A percentile compares a stretch with the other conserved stretches of the same genome.
These are phyloP conservation scores for Agriopis marginaria DNA, from an alignment of 2,888 invertebrate genomes.

Conservation along the genomic window DNA sequence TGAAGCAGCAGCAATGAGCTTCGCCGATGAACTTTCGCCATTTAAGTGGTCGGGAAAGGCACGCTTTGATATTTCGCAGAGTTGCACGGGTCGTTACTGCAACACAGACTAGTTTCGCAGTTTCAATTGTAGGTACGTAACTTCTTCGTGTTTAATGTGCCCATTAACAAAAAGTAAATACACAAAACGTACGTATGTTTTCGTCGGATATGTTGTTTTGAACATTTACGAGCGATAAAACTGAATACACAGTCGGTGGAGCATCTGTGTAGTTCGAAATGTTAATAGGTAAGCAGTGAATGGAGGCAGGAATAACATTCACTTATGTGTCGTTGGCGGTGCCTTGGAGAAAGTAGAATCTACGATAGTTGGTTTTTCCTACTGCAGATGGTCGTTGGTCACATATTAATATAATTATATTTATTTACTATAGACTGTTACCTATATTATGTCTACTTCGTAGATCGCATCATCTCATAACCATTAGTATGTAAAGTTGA, in stretches of 20 bases:
- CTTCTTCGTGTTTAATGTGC: constrained; percentile 53
- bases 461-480: too few relatives aligned
- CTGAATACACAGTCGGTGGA: constrained; percentile 20
- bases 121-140: constrained; percentile 51
- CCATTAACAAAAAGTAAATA: constrained; percentile 50
- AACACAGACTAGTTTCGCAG: constrained; percentile 49
- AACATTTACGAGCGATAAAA: constrained; percentile 41
- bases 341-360: constrained; percentile 14
- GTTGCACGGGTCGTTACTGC: constrained; percentile 59
- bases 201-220: constrained; percentile 38
- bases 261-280: constrained; percentile 31
- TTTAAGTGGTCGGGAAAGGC: constrained; percentile 57
- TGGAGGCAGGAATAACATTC: constrained; percentile 21
- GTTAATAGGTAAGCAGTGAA: constrained; percentile 28
- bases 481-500: too few relatives aligned
- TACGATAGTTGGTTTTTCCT: neutral
- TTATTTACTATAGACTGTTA: too few relatives aligned
- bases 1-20: constrained; percentile 50
- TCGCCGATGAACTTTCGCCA: constrained; percentile 63
- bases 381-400: too few relatives aligned
- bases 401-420: too few relatives aligned
- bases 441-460: too few relatives aligned
- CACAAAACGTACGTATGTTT: constrained; percentile 43
- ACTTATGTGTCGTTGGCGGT: constrained; percentile 11
- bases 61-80: constrained; percentile 63